These are phyloP conservation scores for Brachypterus glaber DNA, from an alignment of 2,888 invertebrate genomes.

Conservation along the genomic window DNA sequence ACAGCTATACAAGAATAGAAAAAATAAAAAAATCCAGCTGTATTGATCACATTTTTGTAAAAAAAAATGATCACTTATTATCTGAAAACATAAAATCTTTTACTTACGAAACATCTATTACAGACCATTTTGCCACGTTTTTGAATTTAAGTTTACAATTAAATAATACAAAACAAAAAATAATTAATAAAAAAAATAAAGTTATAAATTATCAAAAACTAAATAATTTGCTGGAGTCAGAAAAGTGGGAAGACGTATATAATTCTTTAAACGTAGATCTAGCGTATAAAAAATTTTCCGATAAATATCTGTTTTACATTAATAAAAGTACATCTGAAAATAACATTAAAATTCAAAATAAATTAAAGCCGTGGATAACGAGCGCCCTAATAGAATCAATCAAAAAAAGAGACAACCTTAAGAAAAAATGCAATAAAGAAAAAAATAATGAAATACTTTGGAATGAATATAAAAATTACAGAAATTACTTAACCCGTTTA, in stretches of 20 bases:
- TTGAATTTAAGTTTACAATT: neutral
- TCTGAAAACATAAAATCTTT: neutral
- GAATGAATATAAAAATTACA: neutral
- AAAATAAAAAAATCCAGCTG: neutral
- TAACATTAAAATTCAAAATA: conserved; percentile 3
- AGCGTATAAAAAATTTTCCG: neutral
- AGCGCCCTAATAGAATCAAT: conserved; percentile 3
- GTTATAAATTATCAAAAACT: neutral
- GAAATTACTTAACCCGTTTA: too few relatives aligned
- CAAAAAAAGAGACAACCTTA: conserved; percentile 5
- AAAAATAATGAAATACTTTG: neutral
- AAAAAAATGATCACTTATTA: neutral
- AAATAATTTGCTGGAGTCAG: neutral
- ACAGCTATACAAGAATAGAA: neutral
- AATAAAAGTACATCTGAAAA: neutral
- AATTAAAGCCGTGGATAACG: conserved; percentile 7
- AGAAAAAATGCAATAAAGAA: conserved; percentile 6
- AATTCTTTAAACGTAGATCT: neutral
- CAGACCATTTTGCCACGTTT: neutral
- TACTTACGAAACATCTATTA: neutral
- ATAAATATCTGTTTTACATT: neutral
- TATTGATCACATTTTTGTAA: neutral
- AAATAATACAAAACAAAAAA: neutral
- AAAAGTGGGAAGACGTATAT: neutral
- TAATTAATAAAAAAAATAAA: neutral